A percentile compares a stretch with the other conserved stretches of the same genome.
Conservation (phyloP, 2,888 invertebrate genomes). For the Zeuzera pyrina region DNA sequence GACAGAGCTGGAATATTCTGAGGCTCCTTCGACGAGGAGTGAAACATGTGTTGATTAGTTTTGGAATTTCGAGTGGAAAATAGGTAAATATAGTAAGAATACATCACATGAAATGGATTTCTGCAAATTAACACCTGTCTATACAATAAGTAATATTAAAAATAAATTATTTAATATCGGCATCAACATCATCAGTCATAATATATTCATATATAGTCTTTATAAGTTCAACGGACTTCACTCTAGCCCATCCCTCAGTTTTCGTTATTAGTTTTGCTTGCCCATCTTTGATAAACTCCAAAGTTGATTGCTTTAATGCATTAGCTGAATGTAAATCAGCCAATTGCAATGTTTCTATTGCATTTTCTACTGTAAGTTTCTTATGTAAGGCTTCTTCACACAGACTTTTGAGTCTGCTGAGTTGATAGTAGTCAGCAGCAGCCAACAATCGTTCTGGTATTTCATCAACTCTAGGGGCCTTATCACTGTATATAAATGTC, state of each 20-base stretch:
- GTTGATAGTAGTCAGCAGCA: conserved; percentile 60
- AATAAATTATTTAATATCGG: conserved; percentile 32
- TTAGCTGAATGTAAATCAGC: conserved; percentile 59
- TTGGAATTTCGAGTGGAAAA: too few species aligned
- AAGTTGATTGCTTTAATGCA: conserved; percentile 40
- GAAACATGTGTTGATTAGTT: too few species aligned
- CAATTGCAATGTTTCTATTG: conserved; percentile 53
- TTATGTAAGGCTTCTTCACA: conserved; percentile 61
- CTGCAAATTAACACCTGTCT: neutral
- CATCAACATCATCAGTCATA: conserved; percentile 49
- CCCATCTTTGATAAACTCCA: conserved; percentile 63
- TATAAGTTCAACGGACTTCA: conserved; percentile 54
- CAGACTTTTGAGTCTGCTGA: conserved; percentile 48
- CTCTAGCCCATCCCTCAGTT: conserved; percentile 54
- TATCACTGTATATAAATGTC: conserved; percentile 57
- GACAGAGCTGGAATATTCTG: too few species aligned
- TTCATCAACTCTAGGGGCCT: conserved; percentile 54
- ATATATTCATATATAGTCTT: conserved; percentile 61
- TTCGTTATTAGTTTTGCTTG: conserved; percentile 55
- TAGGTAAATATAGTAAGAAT: too few species aligned
- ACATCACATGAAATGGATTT: too few species aligned
- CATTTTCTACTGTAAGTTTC: conserved; percentile 58
- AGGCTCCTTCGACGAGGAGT: too few species aligned
- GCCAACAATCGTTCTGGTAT: conserved; percentile 57
- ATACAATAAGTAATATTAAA: conserved; percentile 1